Percentiles rank a stretch among this genome's conserved stretches.
phyloP scores from a whole-genome alignment of 1,140 invertebrate species.

The Ceratina australensis region DNA sequence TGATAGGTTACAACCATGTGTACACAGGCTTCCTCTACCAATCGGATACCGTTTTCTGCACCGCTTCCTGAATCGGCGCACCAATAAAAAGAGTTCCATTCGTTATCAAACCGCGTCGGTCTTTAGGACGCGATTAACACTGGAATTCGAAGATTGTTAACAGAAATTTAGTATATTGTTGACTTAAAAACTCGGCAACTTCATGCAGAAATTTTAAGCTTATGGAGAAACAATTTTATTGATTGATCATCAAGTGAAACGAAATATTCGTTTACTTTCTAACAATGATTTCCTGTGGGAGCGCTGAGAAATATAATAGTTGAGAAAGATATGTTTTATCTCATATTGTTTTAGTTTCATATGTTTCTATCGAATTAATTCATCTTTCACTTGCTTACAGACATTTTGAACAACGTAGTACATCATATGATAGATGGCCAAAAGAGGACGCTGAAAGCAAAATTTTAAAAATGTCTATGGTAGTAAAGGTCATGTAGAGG shows the following conservation, averaged over 20 bases:
- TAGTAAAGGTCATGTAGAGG: neutral
- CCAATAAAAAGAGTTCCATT: slow-evolving; percentile 12
- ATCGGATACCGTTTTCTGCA: neutral
- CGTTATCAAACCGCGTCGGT: neutral
- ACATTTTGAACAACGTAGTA: neutral
- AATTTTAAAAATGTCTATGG: slow-evolving; percentile 26
- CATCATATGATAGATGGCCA: neutral
- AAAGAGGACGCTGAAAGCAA: neutral
- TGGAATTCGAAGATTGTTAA: too few relatives aligned
- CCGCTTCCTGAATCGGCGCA: too few relatives aligned
- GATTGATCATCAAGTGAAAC: too few relatives aligned
- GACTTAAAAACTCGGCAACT: too few relatives aligned
- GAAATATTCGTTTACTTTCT: too few relatives aligned
- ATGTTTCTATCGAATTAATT: neutral
- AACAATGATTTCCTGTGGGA: too few relatives aligned
- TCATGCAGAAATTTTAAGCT: too few relatives aligned
- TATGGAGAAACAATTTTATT: too few relatives aligned
- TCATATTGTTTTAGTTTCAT: too few relatives aligned
- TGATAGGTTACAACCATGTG: slow-evolving; percentile 3
- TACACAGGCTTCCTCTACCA: neutral
- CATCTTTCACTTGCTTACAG: neutral
- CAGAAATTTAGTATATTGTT: too few relatives aligned
- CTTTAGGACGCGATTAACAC: neutral
- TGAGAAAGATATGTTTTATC: too few relatives aligned
- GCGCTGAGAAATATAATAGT: too few relatives aligned